Percentiles rank a stretch among this genome's conserved stretches.
These are phyloP conservation scores for Darevskia mixta DNA, from an alignment of 2,797 vertebrate species.

Conservation along the genomic window DNA sequence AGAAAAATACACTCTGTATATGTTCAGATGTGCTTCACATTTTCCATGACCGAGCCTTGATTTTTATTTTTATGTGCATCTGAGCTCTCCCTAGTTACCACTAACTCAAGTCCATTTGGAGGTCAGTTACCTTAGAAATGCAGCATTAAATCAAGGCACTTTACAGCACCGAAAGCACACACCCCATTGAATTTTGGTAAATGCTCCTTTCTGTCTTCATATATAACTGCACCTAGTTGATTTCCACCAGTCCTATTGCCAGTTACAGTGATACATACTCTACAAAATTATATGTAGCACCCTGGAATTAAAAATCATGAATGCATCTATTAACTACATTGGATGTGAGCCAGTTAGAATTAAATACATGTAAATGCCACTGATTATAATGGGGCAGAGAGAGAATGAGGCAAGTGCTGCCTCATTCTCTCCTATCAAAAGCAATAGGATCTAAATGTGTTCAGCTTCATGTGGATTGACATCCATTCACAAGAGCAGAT, in stretches of 20 bases:
- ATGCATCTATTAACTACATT: not conserved
- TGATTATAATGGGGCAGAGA: not conserved
- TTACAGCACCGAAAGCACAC: not conserved
- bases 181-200: accelerated
- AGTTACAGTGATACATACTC: not conserved
- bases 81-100: not conserved
- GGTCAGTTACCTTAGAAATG: not conserved
- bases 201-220: not conserved
- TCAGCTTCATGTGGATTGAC: not conserved
- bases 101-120: not conserved
- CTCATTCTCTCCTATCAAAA: not conserved
- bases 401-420: not conserved
- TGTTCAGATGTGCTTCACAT: not conserved
- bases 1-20: not conserved
- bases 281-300: not conserved
- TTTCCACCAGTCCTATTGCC: not conserved
- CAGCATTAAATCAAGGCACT: not conserved
- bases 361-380: not conserved
- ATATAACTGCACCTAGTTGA: not conserved
- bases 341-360: too few relatives aligned
- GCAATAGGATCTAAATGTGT: not conserved
- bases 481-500: not conserved
- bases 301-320: not conserved
- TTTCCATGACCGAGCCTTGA: not conserved
- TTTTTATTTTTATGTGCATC: not conserved